Conservation (phyloP, 2,797 vertebrate genomes). For the Pseudochirops cupreus region DNA sequence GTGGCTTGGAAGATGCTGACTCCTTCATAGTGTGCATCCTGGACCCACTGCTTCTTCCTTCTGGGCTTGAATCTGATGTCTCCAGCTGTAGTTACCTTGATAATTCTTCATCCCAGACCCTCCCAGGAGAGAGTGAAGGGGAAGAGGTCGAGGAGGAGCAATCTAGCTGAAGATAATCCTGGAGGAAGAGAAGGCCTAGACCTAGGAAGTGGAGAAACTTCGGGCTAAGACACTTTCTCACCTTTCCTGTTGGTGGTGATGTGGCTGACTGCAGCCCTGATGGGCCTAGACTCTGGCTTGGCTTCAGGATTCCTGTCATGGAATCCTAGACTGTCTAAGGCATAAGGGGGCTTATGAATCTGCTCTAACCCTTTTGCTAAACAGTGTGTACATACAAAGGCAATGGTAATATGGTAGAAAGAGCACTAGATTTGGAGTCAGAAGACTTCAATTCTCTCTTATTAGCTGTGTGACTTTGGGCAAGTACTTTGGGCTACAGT, state of each 20-base stretch:
- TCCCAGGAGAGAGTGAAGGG: not conserved
- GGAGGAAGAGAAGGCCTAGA: not conserved
- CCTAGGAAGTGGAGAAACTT: not conserved
- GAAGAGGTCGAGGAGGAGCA: rapidly evolving
- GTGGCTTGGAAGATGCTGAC: not conserved
- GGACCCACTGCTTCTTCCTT: not conserved
- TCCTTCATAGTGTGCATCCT: not conserved
- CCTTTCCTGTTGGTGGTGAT: not conserved
- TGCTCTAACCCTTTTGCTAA: not conserved
- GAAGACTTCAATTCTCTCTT: not conserved
- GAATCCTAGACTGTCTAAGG: not conserved
- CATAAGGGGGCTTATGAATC: not conserved
- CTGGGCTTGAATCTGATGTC: not conserved
- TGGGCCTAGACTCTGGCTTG: not conserved
- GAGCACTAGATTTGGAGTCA: not conserved
- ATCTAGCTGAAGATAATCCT: not conserved
- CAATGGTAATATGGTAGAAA: not conserved
- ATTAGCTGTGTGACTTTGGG: not conserved
- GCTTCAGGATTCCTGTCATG: not conserved
- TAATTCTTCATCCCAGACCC: not conserved
- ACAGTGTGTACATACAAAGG: not conserved
- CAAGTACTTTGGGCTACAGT: not conserved
- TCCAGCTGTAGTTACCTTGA: not conserved
- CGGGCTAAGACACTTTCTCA: not conserved
- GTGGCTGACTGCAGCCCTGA: not conserved